Evolutionary conservation across 2,113 vertebrate species (phyloP).

Genomic region (Perca fluviatilis): DNA sequence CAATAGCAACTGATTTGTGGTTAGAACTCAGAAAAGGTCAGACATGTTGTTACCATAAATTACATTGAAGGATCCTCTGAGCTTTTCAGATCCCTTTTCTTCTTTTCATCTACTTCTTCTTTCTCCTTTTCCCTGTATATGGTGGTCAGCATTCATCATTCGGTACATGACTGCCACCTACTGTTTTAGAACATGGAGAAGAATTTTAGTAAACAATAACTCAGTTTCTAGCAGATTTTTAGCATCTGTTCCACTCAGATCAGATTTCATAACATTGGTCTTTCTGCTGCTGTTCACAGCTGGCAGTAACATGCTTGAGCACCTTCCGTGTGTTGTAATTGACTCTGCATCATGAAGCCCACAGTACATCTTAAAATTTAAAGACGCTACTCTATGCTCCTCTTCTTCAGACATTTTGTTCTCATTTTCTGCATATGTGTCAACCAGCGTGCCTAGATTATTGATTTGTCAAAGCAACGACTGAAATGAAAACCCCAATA

Average conservation of each 20-base stretch:
- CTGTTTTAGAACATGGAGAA: slow-evolving; percentile 13
- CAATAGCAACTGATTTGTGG: not conserved
- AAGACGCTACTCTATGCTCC: not conserved
- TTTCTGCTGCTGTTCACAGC: slow-evolving; percentile 8
- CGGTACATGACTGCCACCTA: slow-evolving; percentile 63
- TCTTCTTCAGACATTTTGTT: not conserved
- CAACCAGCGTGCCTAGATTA: not conserved
- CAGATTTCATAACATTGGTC: slow-evolving; percentile 8
- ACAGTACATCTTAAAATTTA: not conserved
- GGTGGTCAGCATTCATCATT: not conserved
- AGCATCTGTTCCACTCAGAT: slow-evolving; percentile 1
- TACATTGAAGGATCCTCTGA: slow-evolving; percentile 46
- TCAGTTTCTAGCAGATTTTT: not conserved
- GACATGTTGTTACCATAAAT: not conserved
- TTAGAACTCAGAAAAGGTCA: not conserved
- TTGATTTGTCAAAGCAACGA: not conserved
- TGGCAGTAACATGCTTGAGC: not conserved
- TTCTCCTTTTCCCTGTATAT: slow-evolving; percentile 8
- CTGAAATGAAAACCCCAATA: not conserved
- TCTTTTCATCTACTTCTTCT: not conserved
- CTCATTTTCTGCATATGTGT: not conserved
- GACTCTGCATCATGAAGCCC: not conserved
- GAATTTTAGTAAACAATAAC: not conserved
- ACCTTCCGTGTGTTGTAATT: slow-evolving; percentile 4
- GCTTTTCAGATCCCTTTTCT: not conserved